A percentile compares a stretch with the other conserved stretches of the same genome.
Conservation (phyloP, 2,113 vertebrate genomes). For the Enhydra lutris region DNA sequence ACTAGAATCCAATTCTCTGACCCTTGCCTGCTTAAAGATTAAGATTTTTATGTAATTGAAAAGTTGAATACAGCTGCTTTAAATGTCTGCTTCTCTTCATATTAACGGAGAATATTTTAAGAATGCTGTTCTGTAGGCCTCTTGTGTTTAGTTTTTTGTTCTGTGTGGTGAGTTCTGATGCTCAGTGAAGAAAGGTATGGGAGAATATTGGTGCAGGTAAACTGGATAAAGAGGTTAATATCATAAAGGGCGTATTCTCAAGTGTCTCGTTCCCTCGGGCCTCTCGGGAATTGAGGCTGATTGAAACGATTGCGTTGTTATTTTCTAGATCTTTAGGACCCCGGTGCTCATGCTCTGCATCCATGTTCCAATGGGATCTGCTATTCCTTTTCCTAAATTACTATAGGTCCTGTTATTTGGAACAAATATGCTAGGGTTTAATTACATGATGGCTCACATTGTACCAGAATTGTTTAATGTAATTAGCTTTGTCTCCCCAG, state of each 20-base stretch:
- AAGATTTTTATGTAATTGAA: neutral
- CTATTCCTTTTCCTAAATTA: neutral
- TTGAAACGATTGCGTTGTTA: neutral
- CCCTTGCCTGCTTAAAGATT: neutral
- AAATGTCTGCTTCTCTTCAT: neutral
- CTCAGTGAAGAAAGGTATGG: neutral
- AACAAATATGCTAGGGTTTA: neutral
- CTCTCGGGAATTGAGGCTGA: neutral
- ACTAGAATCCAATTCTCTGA: neutral
- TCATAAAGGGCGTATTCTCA: neutral
- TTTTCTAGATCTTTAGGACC: neutral
- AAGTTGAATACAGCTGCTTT: neutral
- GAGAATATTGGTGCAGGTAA: neutral
- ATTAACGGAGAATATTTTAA: neutral
- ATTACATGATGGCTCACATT: neutral
- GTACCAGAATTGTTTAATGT: neutral
- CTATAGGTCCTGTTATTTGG: neutral
- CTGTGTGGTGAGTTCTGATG: neutral
- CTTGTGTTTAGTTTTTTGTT: neutral
- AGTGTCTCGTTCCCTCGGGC: neutral
- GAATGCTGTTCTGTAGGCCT: neutral
- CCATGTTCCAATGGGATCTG: neutral
- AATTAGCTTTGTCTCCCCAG: neutral
- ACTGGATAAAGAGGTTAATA: neutral
- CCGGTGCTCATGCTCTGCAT: neutral